Evolutionary conservation across 2,888 invertebrate species (phyloP), one percentile per base, ranked within the genome.

Genomic region (Entomobrya multifasciata): DNA sequence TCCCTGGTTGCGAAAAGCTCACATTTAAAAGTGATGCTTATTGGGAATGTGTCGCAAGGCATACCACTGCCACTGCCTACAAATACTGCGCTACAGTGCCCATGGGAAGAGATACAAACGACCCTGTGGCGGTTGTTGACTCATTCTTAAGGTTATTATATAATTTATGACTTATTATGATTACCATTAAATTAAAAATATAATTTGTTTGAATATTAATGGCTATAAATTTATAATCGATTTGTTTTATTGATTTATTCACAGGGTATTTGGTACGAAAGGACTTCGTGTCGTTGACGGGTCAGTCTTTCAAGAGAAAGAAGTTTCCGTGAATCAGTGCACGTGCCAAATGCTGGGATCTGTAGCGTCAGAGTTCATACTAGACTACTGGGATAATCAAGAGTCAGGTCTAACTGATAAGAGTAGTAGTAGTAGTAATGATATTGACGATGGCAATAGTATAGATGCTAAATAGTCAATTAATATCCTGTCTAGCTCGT

Each of bases 301-400:
- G 52, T 89, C 89, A 52, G 89, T 89, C 74, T 86, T 89, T 84
- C 89, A 88, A 81, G 89, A 88, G 72, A 82, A 84, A 82, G 87
- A 89, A 57, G 89, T 88, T 30, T 88, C 88, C 30, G 87, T 89
- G 65, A 89, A 89, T 72, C 89, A 89, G 60, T 88, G 88, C 60
- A 89, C 89, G 80, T 88, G 88, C 85, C 86, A 87, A 79, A 89
- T 89, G 89, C 55, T 89, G 65, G 89, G 88, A 70, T 88, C 88
- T 20, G 65, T 89, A n/a, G 89, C 89, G 27, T 76, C 86, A 17
- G 89, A 89, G 25, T 84, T 89, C 55, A 87, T 89, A 6, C 80
- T 86, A 25, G 89, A 89, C 82, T 86, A 89, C 60, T 87, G 86
- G 86, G 87, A 89, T 25, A 87, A 89, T 27, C 60, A 85, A 78